Evolutionary conservation across 1,140 invertebrate species (phyloP).

Genomic region (Galendromus occidentalis): DNA sequence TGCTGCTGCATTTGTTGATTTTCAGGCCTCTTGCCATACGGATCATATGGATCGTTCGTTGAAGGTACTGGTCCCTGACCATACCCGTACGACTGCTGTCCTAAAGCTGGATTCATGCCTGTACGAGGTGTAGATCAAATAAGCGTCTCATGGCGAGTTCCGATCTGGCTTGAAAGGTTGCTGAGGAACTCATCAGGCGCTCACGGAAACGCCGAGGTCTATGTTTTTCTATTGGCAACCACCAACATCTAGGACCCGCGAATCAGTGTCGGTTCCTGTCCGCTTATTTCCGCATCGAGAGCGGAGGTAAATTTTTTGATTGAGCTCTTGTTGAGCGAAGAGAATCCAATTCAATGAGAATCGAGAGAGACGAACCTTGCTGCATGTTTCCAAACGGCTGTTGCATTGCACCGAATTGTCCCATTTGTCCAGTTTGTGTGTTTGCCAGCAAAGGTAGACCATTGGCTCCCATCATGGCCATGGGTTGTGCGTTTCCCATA

Average conservation of each 20-base stretch:
- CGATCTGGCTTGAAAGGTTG: no score
- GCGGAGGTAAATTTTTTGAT: no score
- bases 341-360: not conserved
- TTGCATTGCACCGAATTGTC: conserved; percentile 7
- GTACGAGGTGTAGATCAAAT: no score
- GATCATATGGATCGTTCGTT: conserved; percentile 11
- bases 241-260: no score
- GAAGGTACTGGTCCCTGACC: conserved; percentile 11
- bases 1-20: conserved; percentile 3
- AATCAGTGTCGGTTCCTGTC: no score
- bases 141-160: no score
- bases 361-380: not conserved
- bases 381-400: conserved; percentile 12
- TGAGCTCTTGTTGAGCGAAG: not conserved
- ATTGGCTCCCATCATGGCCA: not conserved
- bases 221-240: no score
- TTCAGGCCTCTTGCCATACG: conserved; percentile 11
- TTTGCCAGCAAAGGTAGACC: not conserved
- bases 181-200: no score
- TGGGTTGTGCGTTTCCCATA: not conserved
- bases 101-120: conserved; percentile 12
- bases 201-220: no score
- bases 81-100: conserved; percentile 12
- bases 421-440: conserved; percentile 8
- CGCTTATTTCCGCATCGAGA: no score